Conservation (phyloP, 2,113 vertebrate species). For the Piprites chloris region DNA sequence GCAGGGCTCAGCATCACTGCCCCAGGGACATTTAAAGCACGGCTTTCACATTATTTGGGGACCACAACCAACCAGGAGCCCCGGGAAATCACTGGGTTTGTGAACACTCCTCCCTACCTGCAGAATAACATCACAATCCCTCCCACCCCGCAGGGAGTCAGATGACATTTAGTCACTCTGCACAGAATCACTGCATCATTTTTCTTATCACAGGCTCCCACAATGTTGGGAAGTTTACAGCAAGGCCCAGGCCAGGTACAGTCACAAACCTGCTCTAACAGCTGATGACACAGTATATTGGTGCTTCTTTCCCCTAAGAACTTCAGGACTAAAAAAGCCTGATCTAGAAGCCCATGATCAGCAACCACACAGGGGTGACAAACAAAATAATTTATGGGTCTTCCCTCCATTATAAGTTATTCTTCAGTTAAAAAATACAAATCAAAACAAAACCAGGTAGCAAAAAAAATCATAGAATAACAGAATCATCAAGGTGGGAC, state of each 20-base stretch:
- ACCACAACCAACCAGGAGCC: neutral
- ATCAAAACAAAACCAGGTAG: neutral
- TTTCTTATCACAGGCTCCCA: neutral
- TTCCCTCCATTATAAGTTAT: neutral
- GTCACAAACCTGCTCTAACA: neutral
- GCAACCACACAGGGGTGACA: neutral
- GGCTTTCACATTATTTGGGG: neutral
- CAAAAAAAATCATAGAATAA: neutral
- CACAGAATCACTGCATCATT: neutral
- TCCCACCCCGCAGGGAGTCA: neutral
- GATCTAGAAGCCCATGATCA: neutral
- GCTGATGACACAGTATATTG: neutral
- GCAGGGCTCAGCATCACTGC: neutral
- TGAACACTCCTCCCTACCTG: neutral
- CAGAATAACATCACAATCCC: neutral
- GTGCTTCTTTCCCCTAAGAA: neutral
- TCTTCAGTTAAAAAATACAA: neutral
- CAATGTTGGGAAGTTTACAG: neutral
- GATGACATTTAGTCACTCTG: slow-evolving; percentile 10
- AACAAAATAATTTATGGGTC: neutral
- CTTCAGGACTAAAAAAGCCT: neutral
- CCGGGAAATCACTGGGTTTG: neutral
- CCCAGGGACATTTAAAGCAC: neutral
- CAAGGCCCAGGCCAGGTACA: neutral
- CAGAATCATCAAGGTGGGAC: neutral